Percentiles rank a stretch among this genome's conserved stretches.
Evolutionary conservation across 2,113 vertebrate genomes (phyloP).

Genomic region (Microcebus murinus): DNA sequence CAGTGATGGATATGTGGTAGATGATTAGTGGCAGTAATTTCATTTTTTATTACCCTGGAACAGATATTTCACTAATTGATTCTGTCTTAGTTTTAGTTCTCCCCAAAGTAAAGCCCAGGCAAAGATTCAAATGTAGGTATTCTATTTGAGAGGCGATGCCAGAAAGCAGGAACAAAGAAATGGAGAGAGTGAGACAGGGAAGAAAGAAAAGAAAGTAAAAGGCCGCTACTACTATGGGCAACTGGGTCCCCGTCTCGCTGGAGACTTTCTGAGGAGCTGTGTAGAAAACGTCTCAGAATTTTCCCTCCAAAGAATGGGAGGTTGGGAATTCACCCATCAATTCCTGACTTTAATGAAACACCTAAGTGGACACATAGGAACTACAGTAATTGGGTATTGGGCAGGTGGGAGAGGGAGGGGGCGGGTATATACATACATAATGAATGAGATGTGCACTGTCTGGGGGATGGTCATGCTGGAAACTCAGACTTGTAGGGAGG

Average conservation of each 20-base stretch:
- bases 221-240: not conserved
- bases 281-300: not conserved
- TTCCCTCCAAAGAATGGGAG: not conserved
- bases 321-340: not conserved
- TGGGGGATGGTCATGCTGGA: too few species aligned
- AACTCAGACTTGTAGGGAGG: too few species aligned
- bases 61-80: not conserved
- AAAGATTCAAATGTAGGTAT: not conserved
- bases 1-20: not conserved
- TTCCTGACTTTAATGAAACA: not conserved
- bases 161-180: not conserved
- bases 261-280: not conserved
- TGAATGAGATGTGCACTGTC: too few species aligned
- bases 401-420: too few species aligned
- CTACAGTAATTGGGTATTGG: too few species aligned
- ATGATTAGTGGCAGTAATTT: not conserved
- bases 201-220: not conserved
- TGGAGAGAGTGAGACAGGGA: not conserved
- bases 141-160: not conserved
- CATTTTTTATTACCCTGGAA: not conserved
- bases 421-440: too few species aligned
- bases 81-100: not conserved
- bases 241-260: rapidly evolving
- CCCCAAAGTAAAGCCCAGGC: not conserved
- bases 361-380: too few species aligned